Percentiles rank a stretch among this genome's conserved stretches.
Conservation (phyloP, 1,140 invertebrate genomes). For the Doryteuthis pealeii region DNA sequence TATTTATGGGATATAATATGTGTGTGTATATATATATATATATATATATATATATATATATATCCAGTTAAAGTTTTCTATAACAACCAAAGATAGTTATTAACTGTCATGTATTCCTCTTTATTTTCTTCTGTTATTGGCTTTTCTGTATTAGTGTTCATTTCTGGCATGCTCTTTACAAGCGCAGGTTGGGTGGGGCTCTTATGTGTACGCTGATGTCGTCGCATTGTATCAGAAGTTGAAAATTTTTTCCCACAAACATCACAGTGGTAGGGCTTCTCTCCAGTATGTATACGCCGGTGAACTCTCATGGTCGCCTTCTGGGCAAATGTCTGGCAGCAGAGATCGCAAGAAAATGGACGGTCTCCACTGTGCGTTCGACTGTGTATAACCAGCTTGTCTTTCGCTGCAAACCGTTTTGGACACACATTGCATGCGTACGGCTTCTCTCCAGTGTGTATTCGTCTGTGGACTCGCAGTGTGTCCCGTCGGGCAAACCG, state of each 20-base stretch:
- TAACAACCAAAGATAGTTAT: too few relatives aligned
- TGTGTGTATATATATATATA: too few relatives aligned
- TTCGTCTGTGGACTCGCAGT: constrained; percentile 90
- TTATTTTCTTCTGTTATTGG: too few relatives aligned
- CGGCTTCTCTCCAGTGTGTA: constrained; percentile 89
- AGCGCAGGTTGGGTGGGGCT: too few relatives aligned
- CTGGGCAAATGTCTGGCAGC: constrained; percentile 80
- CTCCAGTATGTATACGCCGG: constrained; percentile 85
- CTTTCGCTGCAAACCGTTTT: constrained; percentile 89
- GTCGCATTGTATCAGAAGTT: background rate
- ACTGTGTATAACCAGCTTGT: constrained; percentile 68
- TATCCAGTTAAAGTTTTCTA: too few relatives aligned
- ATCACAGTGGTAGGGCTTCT: constrained; percentile 71
- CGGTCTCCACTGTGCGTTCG: constrained; percentile 74
- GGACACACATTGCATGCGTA: constrained; percentile 68
- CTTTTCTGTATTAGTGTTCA: too few relatives aligned
- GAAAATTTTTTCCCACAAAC: constrained; percentile 74
- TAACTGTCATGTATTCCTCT: too few relatives aligned
- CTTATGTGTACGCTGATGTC: too few relatives aligned
- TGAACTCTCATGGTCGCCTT: constrained; percentile 92
- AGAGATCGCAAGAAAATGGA: constrained; percentile 80
- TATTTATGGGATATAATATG: too few relatives aligned
- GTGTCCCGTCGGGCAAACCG: constrained; percentile 87
- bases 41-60: too few relatives aligned
- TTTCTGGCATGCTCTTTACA: too few relatives aligned